These are phyloP conservation scores for Cynaeus angustus DNA, from an alignment of 2,888 invertebrate species.

Conservation along the genomic window DNA sequence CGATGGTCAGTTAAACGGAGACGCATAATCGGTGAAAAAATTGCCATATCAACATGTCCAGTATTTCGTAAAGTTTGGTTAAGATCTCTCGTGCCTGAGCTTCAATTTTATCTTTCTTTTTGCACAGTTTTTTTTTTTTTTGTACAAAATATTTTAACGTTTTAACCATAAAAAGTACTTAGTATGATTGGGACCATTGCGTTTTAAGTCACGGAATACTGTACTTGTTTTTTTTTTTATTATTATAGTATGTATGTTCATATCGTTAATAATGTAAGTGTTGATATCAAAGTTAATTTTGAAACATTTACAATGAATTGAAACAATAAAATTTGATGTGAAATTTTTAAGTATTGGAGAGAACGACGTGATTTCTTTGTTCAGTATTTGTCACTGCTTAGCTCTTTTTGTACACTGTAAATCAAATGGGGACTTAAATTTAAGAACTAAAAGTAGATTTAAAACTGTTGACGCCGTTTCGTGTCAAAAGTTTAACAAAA, in stretches of 20 bases:
- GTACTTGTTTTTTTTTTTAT: slow-evolving; percentile 56
- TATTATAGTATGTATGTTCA: slow-evolving; percentile 36
- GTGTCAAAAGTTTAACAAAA: slow-evolving; percentile 30
- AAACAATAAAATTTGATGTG: slow-evolving; percentile 37
- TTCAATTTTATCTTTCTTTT: neutral
- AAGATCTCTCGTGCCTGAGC: slow-evolving; percentile 31
- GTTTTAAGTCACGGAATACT: slow-evolving; percentile 59
- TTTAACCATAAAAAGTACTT: slow-evolving; percentile 27
- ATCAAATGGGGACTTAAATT: slow-evolving; percentile 22
- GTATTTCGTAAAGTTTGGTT: slow-evolving; percentile 57
- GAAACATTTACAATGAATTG: slow-evolving; percentile 34
- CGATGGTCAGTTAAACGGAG: slow-evolving; percentile 42
- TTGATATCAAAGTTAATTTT: slow-evolving; percentile 41
- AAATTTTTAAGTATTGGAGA: slow-evolving; percentile 34
- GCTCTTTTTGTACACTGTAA: slow-evolving; percentile 39
- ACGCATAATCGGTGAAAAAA: slow-evolving; percentile 44
- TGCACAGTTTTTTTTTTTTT: slow-evolving; percentile 20
- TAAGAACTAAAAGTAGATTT: slow-evolving; percentile 25
- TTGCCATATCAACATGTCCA: slow-evolving; percentile 64
- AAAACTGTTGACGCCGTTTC: slow-evolving; percentile 31
- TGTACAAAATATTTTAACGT: slow-evolving; percentile 24
- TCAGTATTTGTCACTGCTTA: slow-evolving; percentile 47
- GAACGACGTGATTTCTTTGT: slow-evolving; percentile 34
- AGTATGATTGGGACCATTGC: slow-evolving; percentile 55
- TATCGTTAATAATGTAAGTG: slow-evolving; percentile 40